A percentile compares a stretch with the other conserved stretches of the same genome.
Evolutionary conservation across 2,797 vertebrate genomes (phyloP).

Genomic region (Gymnoscopelus microlampas): DNA sequence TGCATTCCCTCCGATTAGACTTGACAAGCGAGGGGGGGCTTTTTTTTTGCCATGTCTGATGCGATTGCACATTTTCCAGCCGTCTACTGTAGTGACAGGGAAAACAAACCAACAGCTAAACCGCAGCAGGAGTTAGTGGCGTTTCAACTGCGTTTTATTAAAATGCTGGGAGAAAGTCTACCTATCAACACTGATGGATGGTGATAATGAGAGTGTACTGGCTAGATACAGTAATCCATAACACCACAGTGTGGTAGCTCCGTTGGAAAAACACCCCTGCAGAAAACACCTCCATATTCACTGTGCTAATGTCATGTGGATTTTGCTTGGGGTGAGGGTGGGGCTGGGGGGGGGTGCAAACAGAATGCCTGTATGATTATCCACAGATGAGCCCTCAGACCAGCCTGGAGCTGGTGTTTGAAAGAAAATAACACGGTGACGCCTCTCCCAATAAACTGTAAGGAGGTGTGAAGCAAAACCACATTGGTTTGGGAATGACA

Average conservation of each 20-base stretch:
- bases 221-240: conserved; percentile 14
- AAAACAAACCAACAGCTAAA: conserved; percentile 53
- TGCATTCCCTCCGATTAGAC: conserved; percentile 28
- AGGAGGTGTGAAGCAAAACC: conserved; percentile 19
- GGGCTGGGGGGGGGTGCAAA: not conserved
- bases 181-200: conserved; percentile 38
- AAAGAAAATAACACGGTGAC: conserved; percentile 23
- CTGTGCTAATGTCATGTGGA: conserved; percentile 6
- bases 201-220: conserved; percentile 33
- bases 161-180: conserved; percentile 29
- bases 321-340: not conserved
- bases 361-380: conserved; percentile 29
- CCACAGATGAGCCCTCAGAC: conserved; percentile 28
- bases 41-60: conserved; percentile 32
- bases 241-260: not conserved
- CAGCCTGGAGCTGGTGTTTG: conserved; percentile 7
- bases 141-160: conserved; percentile 33
- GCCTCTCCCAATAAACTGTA: conserved; percentile 16
- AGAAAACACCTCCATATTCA: conserved; percentile 6
- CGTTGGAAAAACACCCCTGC: not conserved
- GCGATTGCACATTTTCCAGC: conserved; percentile 37
- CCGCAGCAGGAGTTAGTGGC: conserved; percentile 30
- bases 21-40: conserved; percentile 29
- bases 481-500: conserved; percentile 11
- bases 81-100: conserved; percentile 39